Evolutionary conservation across 2,888 invertebrate species (phyloP), one percentile per base, ranked within the genome.

Genomic region (Drosophila affinis): DNA sequence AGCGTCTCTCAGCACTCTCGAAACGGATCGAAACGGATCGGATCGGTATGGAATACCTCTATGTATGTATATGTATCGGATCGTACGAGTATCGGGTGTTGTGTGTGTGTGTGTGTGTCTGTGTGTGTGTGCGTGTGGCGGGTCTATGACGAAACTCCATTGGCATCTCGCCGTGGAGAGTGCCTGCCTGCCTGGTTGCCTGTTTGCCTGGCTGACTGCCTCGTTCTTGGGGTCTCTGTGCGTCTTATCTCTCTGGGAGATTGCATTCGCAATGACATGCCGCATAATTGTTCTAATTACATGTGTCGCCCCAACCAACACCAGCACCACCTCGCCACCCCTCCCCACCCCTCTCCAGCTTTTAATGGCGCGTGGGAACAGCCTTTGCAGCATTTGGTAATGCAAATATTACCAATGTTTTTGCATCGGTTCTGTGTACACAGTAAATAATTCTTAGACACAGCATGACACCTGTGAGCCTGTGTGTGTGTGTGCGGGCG

Each of bases 211-310:
- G 7, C 0, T 7, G 27, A 7, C 27, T 27, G 34, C 53, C 62
- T 53, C 21, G 17, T 12, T 46, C 45, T 45, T 27, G 12, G 32
- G 34, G 71, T 55, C 39, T 68, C 60, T 32, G 51, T 51, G 32
- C 21, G 29, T 44, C 72, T 72, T 72, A 72, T 72, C 72, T 51
- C 34, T 10, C 17, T 45, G 14, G 5, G 45, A 72, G 72, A 72
- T 72, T 72, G 72, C 65, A 72, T 54, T 61, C 45, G 70, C 71
- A 55, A 55, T 72, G 72, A 64, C 72, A 51, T 59, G 59, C 58
- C 76, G 75, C 76, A 79, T 87, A 83, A 87, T 83, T 83, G 83
- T 84, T 83, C 84, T 84, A 84, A 83, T 87, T 83, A 87, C 84
- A 87, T 59, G 72, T 17, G 39, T 54, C 49, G 44, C 9, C 1